Conservation (phyloP, 2,797 vertebrate species). For the Aplochiton taeniatus region DNA sequence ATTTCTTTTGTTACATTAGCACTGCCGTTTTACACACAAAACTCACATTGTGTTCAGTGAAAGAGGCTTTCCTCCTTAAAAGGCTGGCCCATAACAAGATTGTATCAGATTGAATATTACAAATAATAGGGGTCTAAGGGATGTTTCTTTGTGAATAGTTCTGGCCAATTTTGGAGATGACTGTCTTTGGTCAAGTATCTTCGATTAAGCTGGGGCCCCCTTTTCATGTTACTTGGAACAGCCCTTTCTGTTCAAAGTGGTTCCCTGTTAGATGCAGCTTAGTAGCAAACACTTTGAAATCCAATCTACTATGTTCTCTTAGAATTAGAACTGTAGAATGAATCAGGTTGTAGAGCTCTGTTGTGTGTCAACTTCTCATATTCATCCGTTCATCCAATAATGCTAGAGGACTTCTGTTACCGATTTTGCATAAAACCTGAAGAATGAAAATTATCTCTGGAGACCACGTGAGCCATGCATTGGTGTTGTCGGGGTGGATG, state of each 20-base stretch:
- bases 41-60: too few species aligned
- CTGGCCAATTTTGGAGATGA: conserved; percentile 3
- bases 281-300: too few species aligned
- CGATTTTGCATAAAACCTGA: background rate
- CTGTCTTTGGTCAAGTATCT: conserved; percentile 1
- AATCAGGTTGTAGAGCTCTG: too few species aligned
- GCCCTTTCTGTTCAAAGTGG: conserved; percentile 11
- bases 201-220: conserved; percentile 1
- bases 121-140: too few species aligned
- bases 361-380: background rate
- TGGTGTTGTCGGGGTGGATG: conserved; percentile 21
- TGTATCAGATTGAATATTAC: too few species aligned
- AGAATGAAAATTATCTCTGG: conserved; percentile 17
- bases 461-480: conserved; percentile 45
- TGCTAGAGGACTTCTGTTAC: background rate
- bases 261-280: background rate
- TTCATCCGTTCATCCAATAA: conserved; percentile 1
- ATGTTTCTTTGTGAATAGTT: background rate
- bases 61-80: too few species aligned
- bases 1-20: too few species aligned
- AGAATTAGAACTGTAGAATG: background rate
- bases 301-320: too few species aligned
- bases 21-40: too few species aligned
- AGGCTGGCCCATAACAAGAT: too few species aligned
- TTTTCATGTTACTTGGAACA: conserved; percentile 19